These are phyloP conservation scores for Tragulus kanchil DNA, from an alignment of 2,113 vertebrate genomes.

Conservation along the genomic window DNA sequence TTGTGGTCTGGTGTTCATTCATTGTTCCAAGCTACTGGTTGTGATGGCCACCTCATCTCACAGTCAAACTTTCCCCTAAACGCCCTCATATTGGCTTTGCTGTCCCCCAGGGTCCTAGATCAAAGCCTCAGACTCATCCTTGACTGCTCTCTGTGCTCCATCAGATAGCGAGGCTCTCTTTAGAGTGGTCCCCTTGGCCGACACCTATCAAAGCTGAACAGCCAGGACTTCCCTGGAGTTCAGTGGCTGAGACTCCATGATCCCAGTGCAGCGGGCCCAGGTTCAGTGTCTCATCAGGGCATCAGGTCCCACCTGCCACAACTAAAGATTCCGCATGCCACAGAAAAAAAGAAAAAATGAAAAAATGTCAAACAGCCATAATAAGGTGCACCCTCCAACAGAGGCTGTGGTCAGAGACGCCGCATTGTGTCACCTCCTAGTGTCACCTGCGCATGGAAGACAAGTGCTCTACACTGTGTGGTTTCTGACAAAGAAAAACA, in stretches of 20 bases:
- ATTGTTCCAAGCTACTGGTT: background rate
- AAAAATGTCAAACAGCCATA: background rate
- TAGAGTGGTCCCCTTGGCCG: background rate
- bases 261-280: background rate
- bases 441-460: background rate
- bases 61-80: background rate
- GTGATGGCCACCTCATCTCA: accelerated
- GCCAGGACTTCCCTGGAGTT: background rate
- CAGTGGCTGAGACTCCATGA: background rate
- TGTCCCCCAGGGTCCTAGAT: background rate
- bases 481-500: background rate
- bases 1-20: background rate
- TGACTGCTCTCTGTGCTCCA: background rate
- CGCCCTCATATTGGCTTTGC: accelerated
- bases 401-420: background rate
- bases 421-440: background rate
- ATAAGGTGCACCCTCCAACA: accelerated
- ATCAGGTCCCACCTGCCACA: background rate
- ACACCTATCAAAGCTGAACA: background rate
- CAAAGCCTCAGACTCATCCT: background rate
- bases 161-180: background rate
- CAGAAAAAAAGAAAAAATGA: background rate
- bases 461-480: accelerated
- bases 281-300: background rate
- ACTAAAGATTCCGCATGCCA: accelerated